A percentile compares a stretch with the other conserved stretches of the same genome.
Evolutionary conservation across 2,113 vertebrate genomes (phyloP).

Genomic region (Lampris megalopsis): DNA sequence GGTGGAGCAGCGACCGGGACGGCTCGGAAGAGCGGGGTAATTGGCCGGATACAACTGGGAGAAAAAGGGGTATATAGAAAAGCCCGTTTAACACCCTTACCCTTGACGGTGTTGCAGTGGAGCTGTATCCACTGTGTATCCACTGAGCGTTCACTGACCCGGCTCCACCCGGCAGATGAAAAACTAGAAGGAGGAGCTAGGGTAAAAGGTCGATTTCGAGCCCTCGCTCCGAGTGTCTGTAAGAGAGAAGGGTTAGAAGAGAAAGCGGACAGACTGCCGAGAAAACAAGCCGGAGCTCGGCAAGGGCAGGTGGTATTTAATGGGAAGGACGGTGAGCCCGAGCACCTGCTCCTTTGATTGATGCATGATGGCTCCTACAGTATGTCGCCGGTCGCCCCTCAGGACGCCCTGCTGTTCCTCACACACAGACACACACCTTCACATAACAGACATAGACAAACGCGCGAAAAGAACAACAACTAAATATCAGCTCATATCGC

Average conservation of each 20-base stretch:
- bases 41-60: too few species aligned
- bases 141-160: background rate
- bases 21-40: too few species aligned
- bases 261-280: conserved; percentile 32
- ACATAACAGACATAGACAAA: conserved; percentile 13
- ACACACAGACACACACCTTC: conserved; percentile 20
- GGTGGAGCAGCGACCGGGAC: too few species aligned
- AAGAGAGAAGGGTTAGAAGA: conserved; percentile 47
- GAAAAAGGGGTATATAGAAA: background rate
- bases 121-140: background rate
- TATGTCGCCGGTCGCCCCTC: conserved; percentile 54
- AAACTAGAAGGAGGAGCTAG: background rate
- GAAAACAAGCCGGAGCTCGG: conserved; percentile 42
- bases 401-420: conserved; percentile 34
- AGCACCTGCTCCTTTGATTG: conserved; percentile 73
- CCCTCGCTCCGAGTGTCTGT: conserved; percentile 30
- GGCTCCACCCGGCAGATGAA: too few species aligned
- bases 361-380: conserved; percentile 70
- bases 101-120: background rate
- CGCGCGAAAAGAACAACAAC: background rate
- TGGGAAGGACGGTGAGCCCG: conserved; percentile 38
- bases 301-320: conserved; percentile 43
- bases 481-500: background rate
- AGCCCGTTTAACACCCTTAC: background rate
- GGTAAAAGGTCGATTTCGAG: background rate